Conservation (phyloP, 2,888 invertebrate genomes). For the Epiblema foenella region DNA sequence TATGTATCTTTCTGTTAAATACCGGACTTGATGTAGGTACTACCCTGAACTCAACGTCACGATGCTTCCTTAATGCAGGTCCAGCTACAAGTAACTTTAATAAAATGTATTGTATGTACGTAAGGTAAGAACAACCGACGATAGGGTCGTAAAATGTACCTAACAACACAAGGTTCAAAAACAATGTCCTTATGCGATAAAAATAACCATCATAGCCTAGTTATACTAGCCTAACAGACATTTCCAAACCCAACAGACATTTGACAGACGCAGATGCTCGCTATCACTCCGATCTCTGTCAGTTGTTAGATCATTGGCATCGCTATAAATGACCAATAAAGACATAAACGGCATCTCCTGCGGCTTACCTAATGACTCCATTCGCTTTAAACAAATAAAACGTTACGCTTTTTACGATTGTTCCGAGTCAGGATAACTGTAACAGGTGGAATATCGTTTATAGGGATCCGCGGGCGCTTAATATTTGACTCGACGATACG, state of each 20-base stretch:
- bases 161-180: too few species aligned
- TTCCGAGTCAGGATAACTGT: constrained; percentile 50
- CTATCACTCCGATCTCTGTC: constrained; percentile 20
- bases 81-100: too few species aligned
- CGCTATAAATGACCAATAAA: constrained; percentile 75
- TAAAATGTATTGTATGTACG: too few species aligned
- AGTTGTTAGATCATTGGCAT: constrained; percentile 20
- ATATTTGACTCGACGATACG: background rate
- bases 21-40: too few species aligned
- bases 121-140: too few species aligned
- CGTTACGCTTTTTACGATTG: constrained; percentile 44
- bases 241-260: background rate
- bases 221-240: too few species aligned
- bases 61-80: too few species aligned
- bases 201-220: background rate
- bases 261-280: constrained; percentile 8
- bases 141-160: too few species aligned
- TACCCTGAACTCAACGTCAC: too few species aligned
- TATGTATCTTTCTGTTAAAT: too few species aligned
- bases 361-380: constrained; percentile 79
- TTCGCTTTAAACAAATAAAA: constrained; percentile 80
- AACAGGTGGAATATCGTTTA: constrained; percentile 71
- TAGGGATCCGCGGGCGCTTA: constrained; percentile 26
- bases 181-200: background rate
- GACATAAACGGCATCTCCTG: constrained; percentile 77